Base-by-base conservation (phyloP, 2,888 invertebrate genomes). In the Globia sparganii region DNA sequence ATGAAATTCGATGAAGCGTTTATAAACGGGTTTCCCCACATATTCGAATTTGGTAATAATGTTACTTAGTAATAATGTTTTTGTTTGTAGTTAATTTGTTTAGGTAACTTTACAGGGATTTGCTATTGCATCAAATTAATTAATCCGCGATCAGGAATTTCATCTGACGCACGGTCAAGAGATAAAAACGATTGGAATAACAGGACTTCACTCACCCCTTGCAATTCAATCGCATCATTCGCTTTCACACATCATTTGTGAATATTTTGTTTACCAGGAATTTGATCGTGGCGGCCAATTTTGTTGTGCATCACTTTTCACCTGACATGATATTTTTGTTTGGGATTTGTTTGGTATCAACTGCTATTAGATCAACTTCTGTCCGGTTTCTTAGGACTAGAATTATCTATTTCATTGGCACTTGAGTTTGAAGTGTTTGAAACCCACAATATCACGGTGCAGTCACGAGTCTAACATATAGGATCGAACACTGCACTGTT, bases 181-280 rank as follows among this genome's bases (percentile, higher is more conserved):
- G 11, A 4, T 74, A 70, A 59, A 4, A 34, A 37, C 15, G 9
- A 75, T 43, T 72, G 31, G 11, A 72, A 56, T 69, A 69, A 53
- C 53, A 21, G n/a, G 21, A 49, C 0, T 34, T 31, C 37, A 37
- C 43, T 31, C 37, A 37, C 28, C 49, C 40, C 11, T 56, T 46
- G 21, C 11, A 43, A 76, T 43, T 43, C 25, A 53, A 62, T 25
- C 28, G 25, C 18, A 76, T 43, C n/a, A 53, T 34, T 53, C 8
- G 2, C 31, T 75, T 37, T 5, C 15, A n/a, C 11, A 62, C 21
- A 75, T 53, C n/a, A 0, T 75, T 49, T 49, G 28, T 61, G 1
- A 53, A 31, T 75, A 75, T 49, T 49, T 76, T 76, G n/a, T n/a
- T 62, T 53, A 75, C n/a, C 31, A 2, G 9, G 49, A 53, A 62